Evolutionary conservation across 2,888 invertebrate species (phyloP).

Genomic region (Bedellia somnulentella): DNA sequence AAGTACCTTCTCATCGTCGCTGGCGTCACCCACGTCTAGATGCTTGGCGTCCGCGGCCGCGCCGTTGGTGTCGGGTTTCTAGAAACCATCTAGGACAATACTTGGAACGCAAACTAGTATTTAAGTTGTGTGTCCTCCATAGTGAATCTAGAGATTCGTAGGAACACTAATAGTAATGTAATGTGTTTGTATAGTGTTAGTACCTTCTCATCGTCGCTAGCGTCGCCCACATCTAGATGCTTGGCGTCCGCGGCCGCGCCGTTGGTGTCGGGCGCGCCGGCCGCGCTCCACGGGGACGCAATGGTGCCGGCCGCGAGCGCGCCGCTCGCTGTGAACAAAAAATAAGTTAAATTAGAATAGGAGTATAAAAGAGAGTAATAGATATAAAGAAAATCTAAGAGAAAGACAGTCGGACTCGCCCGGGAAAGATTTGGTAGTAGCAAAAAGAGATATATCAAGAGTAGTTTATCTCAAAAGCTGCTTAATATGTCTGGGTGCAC

Average conservation of each 20-base stretch:
- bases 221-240: slow-evolving; percentile 90
- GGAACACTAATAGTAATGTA: too few species aligned
- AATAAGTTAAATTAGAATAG: too few species aligned
- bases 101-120: too few species aligned
- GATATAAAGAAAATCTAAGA: slow-evolving; percentile 2
- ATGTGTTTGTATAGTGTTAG: too few species aligned
- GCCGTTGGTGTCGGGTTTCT: slow-evolving; percentile 92
- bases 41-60: slow-evolving; percentile 89
- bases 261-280: slow-evolving; percentile 80
- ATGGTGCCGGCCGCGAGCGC: slow-evolving; percentile 84
- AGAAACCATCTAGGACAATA: too few species aligned
- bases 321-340: slow-evolving; percentile 50
- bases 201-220: slow-evolving; percentile 74
- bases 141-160: too few species aligned
- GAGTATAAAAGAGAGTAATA: too few species aligned
- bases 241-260: slow-evolving; percentile 89
- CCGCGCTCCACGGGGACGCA: slow-evolving; percentile 95
- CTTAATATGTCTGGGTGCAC: too few species aligned
- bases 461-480: too few species aligned
- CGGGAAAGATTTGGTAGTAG: too few species aligned
- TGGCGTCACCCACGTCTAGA: slow-evolving; percentile 90
- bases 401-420: slow-evolving; percentile 11
- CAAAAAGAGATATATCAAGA: too few species aligned
- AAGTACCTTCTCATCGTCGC: slow-evolving; percentile 70
- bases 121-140: too few species aligned